Evolutionary conservation across 64 coral and sea anemone genomes (phyloP).

Genomic region (Stichodactyla mertensii): DNA sequence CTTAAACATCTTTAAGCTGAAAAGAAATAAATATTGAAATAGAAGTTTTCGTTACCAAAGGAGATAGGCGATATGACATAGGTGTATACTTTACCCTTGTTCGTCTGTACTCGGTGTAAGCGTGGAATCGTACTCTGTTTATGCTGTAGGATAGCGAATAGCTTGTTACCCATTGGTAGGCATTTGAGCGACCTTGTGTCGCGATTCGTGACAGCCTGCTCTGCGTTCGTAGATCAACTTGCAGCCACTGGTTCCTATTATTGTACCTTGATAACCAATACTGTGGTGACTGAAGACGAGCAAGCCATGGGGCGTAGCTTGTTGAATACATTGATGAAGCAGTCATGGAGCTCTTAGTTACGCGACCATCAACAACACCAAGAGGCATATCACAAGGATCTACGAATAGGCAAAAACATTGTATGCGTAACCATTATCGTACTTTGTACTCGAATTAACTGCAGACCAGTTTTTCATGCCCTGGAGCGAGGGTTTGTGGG

Average conservation of each 20-base stretch:
- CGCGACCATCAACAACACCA: constrained; percentile 48
- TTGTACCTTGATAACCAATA: constrained; percentile 51
- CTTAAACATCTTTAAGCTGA: too few species aligned
- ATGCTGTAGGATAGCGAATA: constrained; percentile 41
- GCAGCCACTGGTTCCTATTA: constrained; percentile 45
- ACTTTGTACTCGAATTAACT: too few species aligned
- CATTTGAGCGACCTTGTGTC: constrained; percentile 44
- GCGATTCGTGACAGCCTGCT: constrained; percentile 28
- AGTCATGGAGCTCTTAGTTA: constrained; percentile 43
- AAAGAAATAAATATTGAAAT: too few species aligned
- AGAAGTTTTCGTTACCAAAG: too few species aligned
- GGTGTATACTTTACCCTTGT: constrained; percentile 19
- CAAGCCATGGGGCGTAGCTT: constrained; percentile 52
- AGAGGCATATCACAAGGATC: constrained; percentile 38
- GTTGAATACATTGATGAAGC: constrained; percentile 50
- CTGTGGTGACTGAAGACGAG: constrained; percentile 40
- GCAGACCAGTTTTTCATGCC: too few species aligned
- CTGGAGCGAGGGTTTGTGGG: too few species aligned
- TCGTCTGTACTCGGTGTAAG: constrained; percentile 39
- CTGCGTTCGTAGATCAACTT: constrained; percentile 37
- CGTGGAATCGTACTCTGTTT: constrained; percentile 30
- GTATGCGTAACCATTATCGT: too few species aligned
- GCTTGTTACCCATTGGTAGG: constrained; percentile 51
- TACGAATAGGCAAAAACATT: not conserved
- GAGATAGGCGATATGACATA: not conserved